Evolutionary conservation across 2,888 invertebrate genomes (phyloP).

Genomic region (Synanthedon formicaeformis): DNA sequence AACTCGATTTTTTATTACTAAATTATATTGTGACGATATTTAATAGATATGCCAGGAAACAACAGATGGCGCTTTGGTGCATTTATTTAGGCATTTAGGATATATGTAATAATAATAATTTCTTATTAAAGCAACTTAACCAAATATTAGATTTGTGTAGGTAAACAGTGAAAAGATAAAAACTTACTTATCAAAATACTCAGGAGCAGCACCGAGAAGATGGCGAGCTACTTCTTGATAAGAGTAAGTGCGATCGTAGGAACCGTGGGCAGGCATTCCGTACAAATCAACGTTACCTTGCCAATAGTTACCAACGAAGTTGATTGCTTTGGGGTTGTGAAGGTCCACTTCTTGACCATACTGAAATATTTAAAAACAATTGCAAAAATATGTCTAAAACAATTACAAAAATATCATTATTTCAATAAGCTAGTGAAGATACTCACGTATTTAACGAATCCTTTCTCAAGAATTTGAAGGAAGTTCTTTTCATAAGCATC

Average conservation of each 20-base stretch:
- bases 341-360: constrained; percentile 41
- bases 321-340: constrained; percentile 52
- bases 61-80: background rate
- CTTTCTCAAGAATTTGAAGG: constrained; percentile 62
- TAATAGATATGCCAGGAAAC: too few species aligned
- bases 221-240: constrained; percentile 69
- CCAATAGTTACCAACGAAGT: constrained; percentile 68
- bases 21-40: too few species aligned
- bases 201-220: constrained; percentile 36
- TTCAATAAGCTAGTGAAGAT: constrained; percentile 9
- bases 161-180: background rate
- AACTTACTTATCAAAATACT: constrained; percentile 31
- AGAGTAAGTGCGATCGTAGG: constrained; percentile 52
- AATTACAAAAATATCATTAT: background rate
- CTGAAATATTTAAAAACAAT: constrained; percentile 20
- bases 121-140: background rate
- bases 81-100: too few species aligned
- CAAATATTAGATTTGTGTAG: background rate
- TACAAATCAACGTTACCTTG: constrained; percentile 67
- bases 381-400: background rate
- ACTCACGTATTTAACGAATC: constrained; percentile 73
- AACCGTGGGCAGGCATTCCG: constrained; percentile 29
- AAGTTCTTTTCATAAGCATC: constrained; percentile 69
- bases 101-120: background rate
- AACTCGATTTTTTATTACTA: background rate